Percentiles rank a stretch among this genome's conserved stretches.
These are phyloP conservation scores for Luidia sarsii DNA, from an alignment of 53 echinoderm and acorn worm genomes.

Conservation along the genomic window DNA sequence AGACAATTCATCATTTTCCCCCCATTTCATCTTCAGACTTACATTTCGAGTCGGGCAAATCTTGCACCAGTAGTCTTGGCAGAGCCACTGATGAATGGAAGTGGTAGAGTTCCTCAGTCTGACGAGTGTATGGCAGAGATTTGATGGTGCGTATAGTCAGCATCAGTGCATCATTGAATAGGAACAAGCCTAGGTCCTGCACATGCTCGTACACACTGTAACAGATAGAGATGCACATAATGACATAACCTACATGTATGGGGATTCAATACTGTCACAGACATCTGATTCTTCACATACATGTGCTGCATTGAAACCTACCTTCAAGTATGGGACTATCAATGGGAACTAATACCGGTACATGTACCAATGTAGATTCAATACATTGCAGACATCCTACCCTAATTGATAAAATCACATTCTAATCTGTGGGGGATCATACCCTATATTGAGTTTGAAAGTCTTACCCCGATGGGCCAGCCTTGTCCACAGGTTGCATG, in stretches of 20 bases:
- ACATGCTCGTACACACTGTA: slow-evolving; percentile 86
- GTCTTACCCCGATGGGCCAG: slow-evolving; percentile 52
- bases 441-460: too few species aligned
- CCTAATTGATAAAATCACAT: too few species aligned
- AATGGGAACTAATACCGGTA: too few species aligned
- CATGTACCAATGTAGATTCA: too few species aligned
- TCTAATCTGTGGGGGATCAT: too few species aligned
- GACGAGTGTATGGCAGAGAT: slow-evolving; percentile 85
- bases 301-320: too few species aligned
- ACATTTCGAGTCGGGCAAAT: slow-evolving; percentile 95
- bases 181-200: slow-evolving; percentile 86
- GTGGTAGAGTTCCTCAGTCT: slow-evolving; percentile 64
- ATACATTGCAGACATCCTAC: too few species aligned
- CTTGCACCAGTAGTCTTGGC: slow-evolving; percentile 66
- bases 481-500: slow-evolving; percentile 48
- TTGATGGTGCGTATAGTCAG: slow-evolving; percentile 70
- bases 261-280: too few species aligned
- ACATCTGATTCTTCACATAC: too few species aligned
- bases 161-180: slow-evolving; percentile 96
- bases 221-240: not conserved
- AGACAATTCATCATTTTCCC: too few species aligned
- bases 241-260: too few species aligned
- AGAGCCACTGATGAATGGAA: slow-evolving; percentile 87
- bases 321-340: too few species aligned
- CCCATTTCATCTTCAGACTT: slow-evolving; percentile 51